Evolutionary conservation across 2,888 invertebrate genomes (phyloP).

Genomic region (Asteroscopus sphinx): DNA sequence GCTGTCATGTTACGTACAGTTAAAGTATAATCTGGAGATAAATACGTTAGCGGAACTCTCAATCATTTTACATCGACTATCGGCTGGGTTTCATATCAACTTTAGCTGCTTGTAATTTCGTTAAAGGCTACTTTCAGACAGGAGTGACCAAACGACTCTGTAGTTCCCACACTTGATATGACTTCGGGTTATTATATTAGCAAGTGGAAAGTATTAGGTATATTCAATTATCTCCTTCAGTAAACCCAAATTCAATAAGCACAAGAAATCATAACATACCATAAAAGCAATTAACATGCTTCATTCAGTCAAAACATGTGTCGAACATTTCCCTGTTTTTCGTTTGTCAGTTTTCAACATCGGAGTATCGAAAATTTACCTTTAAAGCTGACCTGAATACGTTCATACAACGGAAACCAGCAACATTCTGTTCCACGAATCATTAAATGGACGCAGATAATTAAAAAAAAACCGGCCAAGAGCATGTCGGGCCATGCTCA

Average conservation of each 20-base stretch:
- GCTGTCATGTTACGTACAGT: slow-evolving; percentile 28
- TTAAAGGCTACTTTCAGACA: too few relatives aligned
- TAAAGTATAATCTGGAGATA: slow-evolving; percentile 23
- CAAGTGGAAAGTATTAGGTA: too few relatives aligned
- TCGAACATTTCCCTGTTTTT: slow-evolving; percentile 10
- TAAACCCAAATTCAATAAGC: too few relatives aligned
- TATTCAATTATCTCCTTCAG: too few relatives aligned
- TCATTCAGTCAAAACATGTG: not conserved
- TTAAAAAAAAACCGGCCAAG: too few relatives aligned
- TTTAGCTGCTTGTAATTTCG: too few relatives aligned
- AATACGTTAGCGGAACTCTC: slow-evolving; percentile 5
- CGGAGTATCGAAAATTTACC: slow-evolving; percentile 26
- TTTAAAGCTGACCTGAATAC: slow-evolving; percentile 28
- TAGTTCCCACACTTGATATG: too few relatives aligned
- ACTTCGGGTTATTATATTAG: too few relatives aligned
- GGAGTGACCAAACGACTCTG: too few relatives aligned
- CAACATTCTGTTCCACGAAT: slow-evolving; percentile 11
- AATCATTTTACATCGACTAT: slow-evolving; percentile 9
- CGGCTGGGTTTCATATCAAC: not conserved
- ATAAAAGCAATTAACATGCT: not conserved
- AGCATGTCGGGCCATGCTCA: too few relatives aligned
- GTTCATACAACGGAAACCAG: slow-evolving; percentile 7
- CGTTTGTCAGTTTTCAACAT: slow-evolving; percentile 5
- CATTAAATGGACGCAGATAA: slow-evolving; percentile 14
- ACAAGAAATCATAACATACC: too few relatives aligned